Evolutionary conservation across 1,140 invertebrate genomes (phyloP), one percentile per base, ranked within the genome.

Genomic region (Hylaeus anthracinus): DNA sequence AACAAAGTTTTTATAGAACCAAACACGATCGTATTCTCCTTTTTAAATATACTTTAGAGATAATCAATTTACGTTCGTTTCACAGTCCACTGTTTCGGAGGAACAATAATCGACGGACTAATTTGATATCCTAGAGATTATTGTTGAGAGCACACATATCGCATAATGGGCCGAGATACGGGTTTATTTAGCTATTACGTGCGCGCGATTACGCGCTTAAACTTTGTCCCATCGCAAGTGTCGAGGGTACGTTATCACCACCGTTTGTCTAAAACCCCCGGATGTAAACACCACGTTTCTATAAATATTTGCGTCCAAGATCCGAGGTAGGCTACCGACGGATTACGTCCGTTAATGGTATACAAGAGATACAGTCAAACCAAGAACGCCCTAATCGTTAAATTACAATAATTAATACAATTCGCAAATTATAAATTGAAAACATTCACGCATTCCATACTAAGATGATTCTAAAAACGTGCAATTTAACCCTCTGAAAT

Each of bases 271-370:
- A 48, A 64, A 66, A 51, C 9, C 45, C 43, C 43, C 67, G 74
- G 64, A 58, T 72, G 67, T 78, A 66, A 78, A 81, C 74, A 78
- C 3, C 55, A 56, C 43, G 48, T 65, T 53, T 82, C 80, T 78
- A 72, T 60, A 72, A 82, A 82, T 82, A 82, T 82, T 79, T 51
- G 37, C 39, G 10, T 10, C 1, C 3, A 45, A 51, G 53, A 66
- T 60, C 15, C 48, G 39, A 58, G 26, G 39, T 9, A 41, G 39
- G 26, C 51, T 56, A 66, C 9, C 12, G 51, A 26, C 37, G 5
- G 1, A 14, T 2, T 43, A 45, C 26, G 10, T 45, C 3, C 43
- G 26, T 26, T 26, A 8, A 63, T 3, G n/a, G 1, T 3, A 41
- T 41, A 63, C 1, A 14, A 6, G 26, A 41, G 6, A 26, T 10